Percentiles rank a stretch among this genome's conserved stretches.
phyloP scores from a whole-genome alignment of 2,888 invertebrate species.

The Agonopterix alstromeriana region DNA sequence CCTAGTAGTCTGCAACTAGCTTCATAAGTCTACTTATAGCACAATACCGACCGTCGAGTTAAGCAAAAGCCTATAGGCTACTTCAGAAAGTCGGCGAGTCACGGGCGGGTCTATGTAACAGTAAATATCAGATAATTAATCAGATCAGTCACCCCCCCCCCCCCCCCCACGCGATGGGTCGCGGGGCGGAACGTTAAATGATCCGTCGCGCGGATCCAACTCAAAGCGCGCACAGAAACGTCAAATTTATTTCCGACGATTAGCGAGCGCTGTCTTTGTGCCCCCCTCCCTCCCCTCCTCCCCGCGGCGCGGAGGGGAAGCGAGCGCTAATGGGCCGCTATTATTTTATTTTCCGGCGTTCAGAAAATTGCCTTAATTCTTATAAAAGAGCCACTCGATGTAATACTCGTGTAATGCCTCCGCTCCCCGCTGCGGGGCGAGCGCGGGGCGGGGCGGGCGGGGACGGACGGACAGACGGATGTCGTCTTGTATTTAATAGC shows the following conservation, averaged over 20 bases:
- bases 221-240: slow-evolving; percentile 38
- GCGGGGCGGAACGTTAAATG: slow-evolving; percentile 26
- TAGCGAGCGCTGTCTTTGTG: slow-evolving; percentile 27
- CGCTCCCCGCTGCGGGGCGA: too few relatives aligned
- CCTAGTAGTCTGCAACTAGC: too few relatives aligned
- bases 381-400: slow-evolving; percentile 16
- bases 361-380: slow-evolving; percentile 57
- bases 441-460: not conserved
- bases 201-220: slow-evolving; percentile 21
- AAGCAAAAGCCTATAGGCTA: not conserved
- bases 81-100: not conserved
- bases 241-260: slow-evolving; percentile 39
- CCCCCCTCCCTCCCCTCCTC: slow-evolving; percentile 4
- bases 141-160: not conserved
- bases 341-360: slow-evolving; percentile 69
- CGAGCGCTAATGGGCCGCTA: slow-evolving; percentile 50
- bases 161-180: not conserved
- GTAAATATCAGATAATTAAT: not conserved
- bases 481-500: not conserved
- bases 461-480: not conserved
- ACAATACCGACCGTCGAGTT: too few relatives aligned
- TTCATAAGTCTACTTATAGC: too few relatives aligned
- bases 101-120: not conserved
- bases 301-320: slow-evolving; percentile 3
- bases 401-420: not conserved